phyloP scores from a whole-genome alignment of 2,113 vertebrate genomes.

The Phylloscopus whistleri region DNA sequence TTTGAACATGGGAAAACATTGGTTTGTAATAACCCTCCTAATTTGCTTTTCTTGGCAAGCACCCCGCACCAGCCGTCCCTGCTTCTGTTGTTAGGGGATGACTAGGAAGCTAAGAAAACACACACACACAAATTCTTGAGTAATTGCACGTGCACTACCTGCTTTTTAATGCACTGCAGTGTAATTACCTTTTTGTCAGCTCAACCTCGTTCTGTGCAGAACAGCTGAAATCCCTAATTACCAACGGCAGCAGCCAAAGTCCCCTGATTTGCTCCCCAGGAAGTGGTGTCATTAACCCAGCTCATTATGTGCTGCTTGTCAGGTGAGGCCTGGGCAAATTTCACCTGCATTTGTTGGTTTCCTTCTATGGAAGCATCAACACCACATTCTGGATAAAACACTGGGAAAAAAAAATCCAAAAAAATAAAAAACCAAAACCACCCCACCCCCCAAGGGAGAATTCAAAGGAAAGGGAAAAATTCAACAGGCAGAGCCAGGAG shows the following conservation, averaged over 20 bases:
- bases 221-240: conserved; percentile 70
- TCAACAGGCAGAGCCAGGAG: background rate
- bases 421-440: too few relatives aligned
- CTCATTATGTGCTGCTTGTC: conserved; percentile 40
- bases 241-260: conserved; percentile 33
- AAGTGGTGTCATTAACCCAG: conserved; percentile 61
- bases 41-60: conserved; percentile 51
- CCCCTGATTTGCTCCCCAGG: conserved; percentile 48
- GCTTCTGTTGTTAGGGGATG: background rate
- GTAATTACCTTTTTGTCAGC: conserved; percentile 64
- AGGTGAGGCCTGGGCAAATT: conserved; percentile 27
- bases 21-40: background rate
- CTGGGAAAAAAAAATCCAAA: too few relatives aligned
- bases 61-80: background rate
- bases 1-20: background rate
- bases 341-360: background rate
- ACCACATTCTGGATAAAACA: background rate
- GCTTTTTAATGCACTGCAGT: background rate
- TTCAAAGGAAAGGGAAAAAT: background rate
- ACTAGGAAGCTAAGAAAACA: background rate
- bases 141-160: conserved; percentile 2
- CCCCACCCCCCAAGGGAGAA: background rate
- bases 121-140: background rate
- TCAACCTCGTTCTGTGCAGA: conserved; percentile 35
- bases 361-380: background rate